Base-by-base conservation (phyloP, 2,113 vertebrate genomes). In the Oreocharis arfaki region DNA sequence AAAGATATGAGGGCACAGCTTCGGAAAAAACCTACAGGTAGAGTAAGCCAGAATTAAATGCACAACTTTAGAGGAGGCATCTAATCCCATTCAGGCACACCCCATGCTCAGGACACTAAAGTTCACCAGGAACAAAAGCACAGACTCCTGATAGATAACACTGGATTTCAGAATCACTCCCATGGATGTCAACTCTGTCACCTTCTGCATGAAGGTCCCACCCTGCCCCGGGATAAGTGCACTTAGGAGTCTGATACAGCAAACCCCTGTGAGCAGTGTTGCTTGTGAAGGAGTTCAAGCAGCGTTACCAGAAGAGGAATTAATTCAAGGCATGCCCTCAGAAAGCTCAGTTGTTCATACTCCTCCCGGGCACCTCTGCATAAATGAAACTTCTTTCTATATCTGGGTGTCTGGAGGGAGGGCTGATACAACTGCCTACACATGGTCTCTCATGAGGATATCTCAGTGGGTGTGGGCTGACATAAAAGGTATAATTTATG, bases 401-500 rank as follows among this genome's bases (percentile, higher is more conserved):
- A 77, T 41, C 47, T 46, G 70, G 33, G 7, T 69, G 61, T 65
- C 70, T 74, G 75, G n/a, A 83, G 42, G 33, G 46, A 88, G 75
- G 74, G 63, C 50, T 86, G 57, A 27, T 53, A 57, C 0, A 2
- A 52, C 55, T 90, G 64, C 76, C 79, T 87, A 86, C 44, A 41
- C 37, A n/a, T 3, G 41, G 71, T 67, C 28, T 80, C 60, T 77
- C 21, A 23, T 11, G 71, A 94, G 64, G 52, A 77, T 32, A 47
- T 22, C 64, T 69, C 13, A 1, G 18, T 30, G 41, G 24, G 59
- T 55, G 67, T 30, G 2, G 75, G n/a, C n/a, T 87, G 80, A 90
- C 69, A 63, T 8, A 71, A 76, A 37, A 83, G 39, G 37, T 70
- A n/a, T 61, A 87, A 90, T 90, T 96, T 76, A 63, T 28, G 64